These are phyloP conservation scores for Polypedilum vanderplanki DNA, from an alignment of 1,140 invertebrate genomes.

Conservation along the genomic window DNA sequence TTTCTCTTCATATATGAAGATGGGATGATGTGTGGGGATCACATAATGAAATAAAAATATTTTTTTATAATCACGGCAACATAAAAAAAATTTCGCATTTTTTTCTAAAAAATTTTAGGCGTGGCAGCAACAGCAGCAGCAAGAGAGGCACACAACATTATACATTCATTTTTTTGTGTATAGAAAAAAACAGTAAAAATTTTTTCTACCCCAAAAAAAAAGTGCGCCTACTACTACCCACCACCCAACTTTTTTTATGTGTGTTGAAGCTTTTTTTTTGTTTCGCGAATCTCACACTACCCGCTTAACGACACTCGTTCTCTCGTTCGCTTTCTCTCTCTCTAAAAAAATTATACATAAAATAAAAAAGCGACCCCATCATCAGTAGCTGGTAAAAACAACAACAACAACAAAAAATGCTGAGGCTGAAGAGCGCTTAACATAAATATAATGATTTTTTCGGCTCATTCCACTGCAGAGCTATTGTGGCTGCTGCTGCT, in stretches of 20 bases:
- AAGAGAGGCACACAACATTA: neutral
- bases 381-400: neutral
- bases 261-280: neutral
- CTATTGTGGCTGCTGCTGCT: neutral
- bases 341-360: constrained; percentile 29
- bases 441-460: constrained; percentile 29
- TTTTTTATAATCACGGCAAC: constrained; percentile 28
- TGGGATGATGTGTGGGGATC: neutral
- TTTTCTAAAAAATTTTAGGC: constrained; percentile 24
- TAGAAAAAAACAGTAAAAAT: constrained; percentile 24
- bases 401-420: neutral
- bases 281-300: constrained; percentile 16
- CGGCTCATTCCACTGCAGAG: neutral
- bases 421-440: constrained; percentile 25
- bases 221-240: neutral
- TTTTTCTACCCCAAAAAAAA: constrained; percentile 12
- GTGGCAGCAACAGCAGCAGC: neutral
- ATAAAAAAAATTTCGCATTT: constrained; percentile 25
- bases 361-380: constrained; percentile 27
- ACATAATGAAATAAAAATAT: constrained; percentile 28
- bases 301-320: constrained; percentile 12
- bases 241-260: neutral
- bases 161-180: constrained; percentile 28
- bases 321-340: neutral
- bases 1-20: constrained; percentile 5